Conservation (phyloP, 1,140 invertebrate species). For the Drosophila pruinosa region DNA sequence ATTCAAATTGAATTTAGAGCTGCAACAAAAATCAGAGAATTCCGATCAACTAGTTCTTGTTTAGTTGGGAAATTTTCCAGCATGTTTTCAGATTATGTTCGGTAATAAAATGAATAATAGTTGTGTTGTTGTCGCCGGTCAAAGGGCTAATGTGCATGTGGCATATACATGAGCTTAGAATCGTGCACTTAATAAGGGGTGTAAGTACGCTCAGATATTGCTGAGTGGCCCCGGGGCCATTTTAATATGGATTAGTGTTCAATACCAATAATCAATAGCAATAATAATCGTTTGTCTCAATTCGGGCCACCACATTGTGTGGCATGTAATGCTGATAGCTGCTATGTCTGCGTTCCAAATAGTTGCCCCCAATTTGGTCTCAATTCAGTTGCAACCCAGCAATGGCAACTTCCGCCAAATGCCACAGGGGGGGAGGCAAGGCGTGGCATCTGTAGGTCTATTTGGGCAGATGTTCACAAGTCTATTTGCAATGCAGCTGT, state of each 20-base stretch:
- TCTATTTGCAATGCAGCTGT: conserved; percentile 1
- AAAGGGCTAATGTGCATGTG: conserved; percentile 11
- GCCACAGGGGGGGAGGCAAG: neutral
- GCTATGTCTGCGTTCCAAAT: conserved; percentile 16
- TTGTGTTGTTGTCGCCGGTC: no score
- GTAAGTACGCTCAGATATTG: neutral
- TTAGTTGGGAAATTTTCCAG: neutral
- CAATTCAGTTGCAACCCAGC: conserved; percentile 19
- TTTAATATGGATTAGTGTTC: conserved; percentile 29
- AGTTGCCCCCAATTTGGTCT: conserved; percentile 25
- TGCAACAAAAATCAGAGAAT: no score
- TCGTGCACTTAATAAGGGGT: neutral
- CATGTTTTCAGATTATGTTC: no score
- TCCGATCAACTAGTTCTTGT: no score
- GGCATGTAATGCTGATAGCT: conserved; percentile 11
- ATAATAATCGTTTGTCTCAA: conserved; percentile 22
- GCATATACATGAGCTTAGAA: neutral
- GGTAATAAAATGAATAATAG: no score
- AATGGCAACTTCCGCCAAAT: conserved; percentile 8
- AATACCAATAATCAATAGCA: conserved; percentile 44
- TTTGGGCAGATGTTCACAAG: conserved; percentile 13
- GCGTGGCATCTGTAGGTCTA: neutral
- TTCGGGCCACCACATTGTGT: conserved; percentile 9
- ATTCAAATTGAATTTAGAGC: no score
- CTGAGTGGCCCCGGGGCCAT: neutral